phyloP scores from a whole-genome alignment of 2,888 invertebrate species.

The Agrypnus murinus region DNA sequence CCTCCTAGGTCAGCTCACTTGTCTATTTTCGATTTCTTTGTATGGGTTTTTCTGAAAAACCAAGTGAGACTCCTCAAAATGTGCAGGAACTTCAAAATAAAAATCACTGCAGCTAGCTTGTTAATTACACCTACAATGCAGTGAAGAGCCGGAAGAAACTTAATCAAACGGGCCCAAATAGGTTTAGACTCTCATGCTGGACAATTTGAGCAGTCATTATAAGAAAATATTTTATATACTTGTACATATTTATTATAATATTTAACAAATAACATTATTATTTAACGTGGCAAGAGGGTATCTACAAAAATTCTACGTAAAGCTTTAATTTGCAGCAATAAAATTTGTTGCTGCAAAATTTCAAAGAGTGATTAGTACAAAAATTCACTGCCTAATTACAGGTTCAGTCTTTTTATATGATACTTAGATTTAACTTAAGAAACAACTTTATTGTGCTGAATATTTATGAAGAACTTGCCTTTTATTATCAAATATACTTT shows the following conservation, averaged over 20 bases:
- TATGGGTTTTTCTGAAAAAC: too few relatives aligned
- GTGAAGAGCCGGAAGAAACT: too few relatives aligned
- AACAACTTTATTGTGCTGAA: conserved; percentile 39
- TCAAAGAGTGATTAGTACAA: conserved; percentile 64
- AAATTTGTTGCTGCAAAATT: conserved; percentile 54
- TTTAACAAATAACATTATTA: conserved; percentile 49
- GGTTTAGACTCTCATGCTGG: too few relatives aligned
- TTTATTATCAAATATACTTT: conserved; percentile 43
- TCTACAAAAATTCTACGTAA: conserved; percentile 55
- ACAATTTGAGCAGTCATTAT: too few relatives aligned
- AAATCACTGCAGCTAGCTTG: too few relatives aligned
- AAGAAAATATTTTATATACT: conserved; percentile 53
- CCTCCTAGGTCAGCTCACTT: too few relatives aligned
- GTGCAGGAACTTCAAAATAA: too few relatives aligned
- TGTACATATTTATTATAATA: conserved; percentile 52
- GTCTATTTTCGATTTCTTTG: too few relatives aligned
- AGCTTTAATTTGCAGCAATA: conserved; percentile 56
- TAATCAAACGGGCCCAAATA: too few relatives aligned
- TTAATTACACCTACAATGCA: too few relatives aligned
- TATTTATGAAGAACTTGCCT: conserved; percentile 50
- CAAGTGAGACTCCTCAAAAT: too few relatives aligned
- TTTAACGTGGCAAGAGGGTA: conserved; percentile 60
- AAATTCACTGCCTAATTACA: conserved; percentile 60
- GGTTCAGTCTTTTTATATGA: conserved; percentile 40
- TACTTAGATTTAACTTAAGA: conserved; percentile 32